A percentile compares a stretch with the other conserved stretches of the same genome.
phyloP scores from a whole-genome alignment of 2,113 vertebrate genomes.

The Malaclemys terrapin region DNA sequence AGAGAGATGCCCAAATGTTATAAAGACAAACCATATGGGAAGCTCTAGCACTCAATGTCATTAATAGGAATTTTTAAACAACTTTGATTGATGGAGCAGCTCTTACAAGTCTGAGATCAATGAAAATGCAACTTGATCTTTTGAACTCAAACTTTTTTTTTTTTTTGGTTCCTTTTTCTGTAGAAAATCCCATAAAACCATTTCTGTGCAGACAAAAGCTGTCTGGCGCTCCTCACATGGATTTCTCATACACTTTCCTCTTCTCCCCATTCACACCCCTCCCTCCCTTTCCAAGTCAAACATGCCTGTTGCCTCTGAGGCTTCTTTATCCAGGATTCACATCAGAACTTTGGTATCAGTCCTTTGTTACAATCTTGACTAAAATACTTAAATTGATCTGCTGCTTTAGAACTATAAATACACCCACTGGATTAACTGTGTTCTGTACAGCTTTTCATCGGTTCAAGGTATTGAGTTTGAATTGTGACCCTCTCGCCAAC shows the following conservation, averaged over 20 bases:
- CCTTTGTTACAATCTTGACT: not conserved
- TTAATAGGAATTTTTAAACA: slow-evolving; percentile 83
- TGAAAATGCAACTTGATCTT: slow-evolving; percentile 85
- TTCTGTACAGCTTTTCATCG: not conserved
- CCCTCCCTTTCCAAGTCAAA: not conserved
- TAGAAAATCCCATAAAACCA: slow-evolving; percentile 65
- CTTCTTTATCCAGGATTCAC: not conserved
- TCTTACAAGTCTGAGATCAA: slow-evolving; percentile 86
- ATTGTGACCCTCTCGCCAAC: not conserved
- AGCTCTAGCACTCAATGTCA: slow-evolving; percentile 67
- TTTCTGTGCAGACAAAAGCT: slow-evolving; percentile 80
- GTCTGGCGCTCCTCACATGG: slow-evolving; percentile 70
- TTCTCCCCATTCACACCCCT: not conserved
- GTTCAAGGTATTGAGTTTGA: not conserved
- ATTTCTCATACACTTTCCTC: slow-evolving; percentile 75
- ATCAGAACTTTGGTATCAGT: not conserved
- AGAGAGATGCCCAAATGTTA: slow-evolving; percentile 81
- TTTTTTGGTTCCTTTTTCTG: slow-evolving; percentile 77
- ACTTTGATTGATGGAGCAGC: slow-evolving; percentile 84
- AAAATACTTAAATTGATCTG: not conserved
- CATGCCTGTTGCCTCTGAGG: slow-evolving; percentile 3
- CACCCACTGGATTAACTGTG: not conserved
- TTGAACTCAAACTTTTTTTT: slow-evolving; percentile 81
- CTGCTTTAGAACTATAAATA: not conserved
- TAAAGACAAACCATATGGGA: slow-evolving; percentile 86